Evolutionary conservation across 2,797 vertebrate species (phyloP), one percentile per base, ranked within the genome.

Genomic region (Thalassophryne amazonica): DNA sequence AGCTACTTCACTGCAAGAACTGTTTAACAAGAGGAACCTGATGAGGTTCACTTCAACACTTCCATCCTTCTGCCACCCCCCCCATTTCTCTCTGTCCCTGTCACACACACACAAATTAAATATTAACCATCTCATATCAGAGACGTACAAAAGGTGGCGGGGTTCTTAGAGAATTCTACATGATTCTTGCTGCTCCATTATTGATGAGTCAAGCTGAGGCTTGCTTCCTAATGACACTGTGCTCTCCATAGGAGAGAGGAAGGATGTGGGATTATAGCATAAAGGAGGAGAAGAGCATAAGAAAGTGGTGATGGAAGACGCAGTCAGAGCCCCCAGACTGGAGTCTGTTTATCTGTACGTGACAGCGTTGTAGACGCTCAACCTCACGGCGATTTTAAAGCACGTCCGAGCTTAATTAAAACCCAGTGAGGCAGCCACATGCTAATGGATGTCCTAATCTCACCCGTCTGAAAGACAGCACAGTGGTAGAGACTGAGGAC

Each of bases 81-180:
- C n/a, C n/a, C n/a, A n/a, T 23, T 15, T 13, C 13, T 24, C 3
- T 18, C 15, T 7, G 33, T 12, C 49, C 27, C 45, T 32, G 22
- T 27, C 43, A 32, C 40, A 61, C n/a, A 28, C 34, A 43, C 33
- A 37, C n/a, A 15, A 12, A 79, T 84, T 0, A 80, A 86, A 83
- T 88, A 84, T 88, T 77, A 59, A 89, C 85, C 29, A 42, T 52
- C 77, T 81, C 51, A 60, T 52, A 62, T 72, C 31, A 5, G 48
- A 75, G 58, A 69, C 66, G 68, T 80, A 80, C 65, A 86, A 83
- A 77, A 69, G 61, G 49, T 45, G 29, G 37, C 47, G 34, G 47
- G 60, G 63, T 87, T 90, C 84, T 86, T 83, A 73, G 58, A 81
- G 84, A 89, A 87, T 88, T 85, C 67, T 76, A 76, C 86, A 84